Evolutionary conservation across 2,888 invertebrate genomes (phyloP), one percentile per base, ranked within the genome.

Genomic region (Drosophila mulleri): DNA sequence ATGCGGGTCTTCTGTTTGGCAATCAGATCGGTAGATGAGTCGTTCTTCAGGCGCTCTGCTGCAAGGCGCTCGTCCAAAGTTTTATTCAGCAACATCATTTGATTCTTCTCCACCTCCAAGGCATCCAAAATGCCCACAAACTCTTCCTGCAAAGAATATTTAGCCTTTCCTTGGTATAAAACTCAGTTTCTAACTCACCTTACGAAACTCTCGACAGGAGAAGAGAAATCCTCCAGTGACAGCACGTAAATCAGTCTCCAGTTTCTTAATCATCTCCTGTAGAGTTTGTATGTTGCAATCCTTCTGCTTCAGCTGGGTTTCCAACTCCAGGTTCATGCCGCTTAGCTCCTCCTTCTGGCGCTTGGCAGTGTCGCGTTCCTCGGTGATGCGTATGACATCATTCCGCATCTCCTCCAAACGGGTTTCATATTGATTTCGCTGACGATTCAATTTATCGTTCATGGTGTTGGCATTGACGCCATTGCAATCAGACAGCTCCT

Each of bases 401-500:
- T 77, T 80, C 1, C 88, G 75, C 18, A 91, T 39, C 0, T 92
- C 91, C 1, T 84, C 82, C 58, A 92, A 56, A 14, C 89, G 85
- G 18, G 69, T 84, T 52, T 93, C 92, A 45, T 87, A 91, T 44
- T 91, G 88, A 9, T 64, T 75, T 8, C 91, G 90, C 71, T 92
- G 91, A 0, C 82, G 76, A 8, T 80, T 86, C 2, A 92, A 61
- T 48, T 90, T 91, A 23, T 93, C 91, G 73, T 95, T 94, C 75
- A 96, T 94, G 35, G 94, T 94, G 68, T 94, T 94, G 26, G 96
- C 94, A 37, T 95, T 93, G 62, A 95, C 92, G 76, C 95, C 95
- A 80, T 96, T 95, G 78, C 94, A 94, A 39, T 94, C 94, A 62
- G 94, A 94, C 87, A 96, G 95, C 72, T 95, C 95, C 32, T 94